Evolutionary conservation across 2,888 invertebrate genomes (phyloP).

Genomic region (Ophonus ardosiacus): DNA sequence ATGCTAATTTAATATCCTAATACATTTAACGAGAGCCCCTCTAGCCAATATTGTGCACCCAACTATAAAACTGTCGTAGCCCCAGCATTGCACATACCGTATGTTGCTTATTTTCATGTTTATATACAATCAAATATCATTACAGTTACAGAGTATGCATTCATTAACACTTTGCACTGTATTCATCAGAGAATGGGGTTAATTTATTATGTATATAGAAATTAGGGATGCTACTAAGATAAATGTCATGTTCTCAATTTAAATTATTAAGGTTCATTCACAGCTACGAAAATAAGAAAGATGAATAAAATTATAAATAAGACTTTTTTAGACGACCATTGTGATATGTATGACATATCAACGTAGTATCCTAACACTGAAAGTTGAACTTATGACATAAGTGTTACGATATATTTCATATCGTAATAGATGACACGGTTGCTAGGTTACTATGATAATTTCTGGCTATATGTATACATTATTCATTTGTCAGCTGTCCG

Average conservation of each 20-base stretch:
- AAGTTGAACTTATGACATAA: too few species aligned
- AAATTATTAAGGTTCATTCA: too few species aligned
- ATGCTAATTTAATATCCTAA: conserved; percentile 78
- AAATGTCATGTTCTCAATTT: neutral
- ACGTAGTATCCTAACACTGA: too few species aligned
- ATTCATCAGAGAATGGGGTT: neutral
- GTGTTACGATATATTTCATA: too few species aligned
- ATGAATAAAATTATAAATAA: too few species aligned
- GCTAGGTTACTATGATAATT: too few species aligned
- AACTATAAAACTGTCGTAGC: conserved; percentile 47
- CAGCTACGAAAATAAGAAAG: too few species aligned
- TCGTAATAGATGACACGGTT: too few species aligned
- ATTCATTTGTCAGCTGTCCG: too few species aligned
- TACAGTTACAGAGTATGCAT: conserved; percentile 22
- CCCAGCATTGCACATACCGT: conserved; percentile 22
- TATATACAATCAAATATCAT: conserved; percentile 48
- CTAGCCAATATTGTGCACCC: conserved; percentile 51
- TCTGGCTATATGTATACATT: too few species aligned
- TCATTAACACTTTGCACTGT: conserved; percentile 19
- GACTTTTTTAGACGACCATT: too few species aligned
- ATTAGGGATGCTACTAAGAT: neutral
- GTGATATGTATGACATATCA: too few species aligned
- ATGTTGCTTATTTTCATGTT: conserved; percentile 44
- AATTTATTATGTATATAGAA: neutral
- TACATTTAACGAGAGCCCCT: conserved; percentile 74